Conservation (phyloP, 1,140 invertebrate species). For the Leptopilina clavipes region DNA sequence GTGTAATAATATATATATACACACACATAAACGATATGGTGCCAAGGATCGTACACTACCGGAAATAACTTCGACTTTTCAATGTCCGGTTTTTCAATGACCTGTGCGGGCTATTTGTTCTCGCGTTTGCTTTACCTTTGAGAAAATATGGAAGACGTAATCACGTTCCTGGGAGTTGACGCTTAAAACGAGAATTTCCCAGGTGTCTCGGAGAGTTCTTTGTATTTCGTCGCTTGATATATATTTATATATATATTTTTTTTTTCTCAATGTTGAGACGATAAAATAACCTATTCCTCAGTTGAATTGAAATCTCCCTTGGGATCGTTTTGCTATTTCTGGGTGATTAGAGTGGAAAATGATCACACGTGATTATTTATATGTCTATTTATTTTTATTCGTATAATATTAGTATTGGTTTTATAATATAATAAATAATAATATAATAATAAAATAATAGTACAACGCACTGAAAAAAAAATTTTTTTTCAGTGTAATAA, state of each 20-base stretch:
- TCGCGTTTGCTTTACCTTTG: neutral
- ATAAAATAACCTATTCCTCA: conserved; percentile 46
- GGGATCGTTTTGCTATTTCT: conserved; percentile 35
- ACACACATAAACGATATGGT: too few relatives aligned
- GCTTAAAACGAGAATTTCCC: conserved; percentile 48
- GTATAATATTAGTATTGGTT: too few relatives aligned
- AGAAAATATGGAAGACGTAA: conserved; percentile 24
- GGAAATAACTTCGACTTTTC: conserved; percentile 24
- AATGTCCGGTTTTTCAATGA: conserved; percentile 34
- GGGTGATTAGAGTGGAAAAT: too few relatives aligned
- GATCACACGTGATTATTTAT: too few relatives aligned
- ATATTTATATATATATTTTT: neutral
- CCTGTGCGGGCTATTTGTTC: conserved; percentile 15
- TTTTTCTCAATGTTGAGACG: conserved; percentile 36
- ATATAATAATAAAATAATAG: too few relatives aligned
- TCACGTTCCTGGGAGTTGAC: conserved; percentile 26
- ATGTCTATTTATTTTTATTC: too few relatives aligned
- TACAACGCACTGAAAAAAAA: too few relatives aligned
- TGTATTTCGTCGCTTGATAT: conserved; percentile 45
- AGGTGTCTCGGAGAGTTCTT: conserved; percentile 43
- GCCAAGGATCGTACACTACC: neutral
- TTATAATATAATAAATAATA: too few relatives aligned
- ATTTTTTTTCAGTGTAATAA: too few relatives aligned
- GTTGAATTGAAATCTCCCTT: conserved; percentile 8
- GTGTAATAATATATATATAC: neutral